Base-by-base conservation (phyloP, 1,140 invertebrate genomes). In the Drosophila punjabiensis region DNA sequence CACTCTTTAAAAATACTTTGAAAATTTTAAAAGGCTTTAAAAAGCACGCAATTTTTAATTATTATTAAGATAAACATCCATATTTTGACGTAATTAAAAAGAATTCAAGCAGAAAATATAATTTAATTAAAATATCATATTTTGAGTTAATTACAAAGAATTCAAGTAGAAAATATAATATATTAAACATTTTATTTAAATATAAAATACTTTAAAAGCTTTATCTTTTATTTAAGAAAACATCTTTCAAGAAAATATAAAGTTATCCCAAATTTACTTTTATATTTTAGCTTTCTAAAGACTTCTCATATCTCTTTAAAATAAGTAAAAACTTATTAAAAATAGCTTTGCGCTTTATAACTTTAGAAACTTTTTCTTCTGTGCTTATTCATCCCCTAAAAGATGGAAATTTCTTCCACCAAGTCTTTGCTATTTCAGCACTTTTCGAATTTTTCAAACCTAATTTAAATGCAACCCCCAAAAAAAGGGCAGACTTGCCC, bases 381-480 rank as follows among this genome's bases (percentile, higher is more conserved):
- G 11, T 14, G 14, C 10, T 30, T 24, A 43, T 70, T 45, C 68
- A 70, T 55, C 68, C 68, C 68, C 33, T 30, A 70, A 53, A 70
- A 53, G 32, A 53, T 67, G 63, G 35, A 24, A 68, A 39, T 66
- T 66, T 39, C 28, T 10, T 9, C 18, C 14, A 47, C 11, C 45
- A 53, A 53, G 67, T 48, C 50, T 67, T 33, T 20, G 70, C 43
- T 37, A 41, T 56, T 33, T 41, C 70, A 74, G 68, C 67, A 66
- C 20, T 67, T 66, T 67, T 30, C 16, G 18, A 55, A 48, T 67
- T 50, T 28, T 53, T 45, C 18, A 55, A 43, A 56, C 43, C 32
- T 37, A 47, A 71, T 71, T 71, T 69, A 47, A 71, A 71, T 71
- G 65, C 68, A 68, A 71, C 68, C 68, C 68, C 64, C 64, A 56